Conservation (phyloP, 2,888 invertebrate species). For the Epinotia demarniana region DNA sequence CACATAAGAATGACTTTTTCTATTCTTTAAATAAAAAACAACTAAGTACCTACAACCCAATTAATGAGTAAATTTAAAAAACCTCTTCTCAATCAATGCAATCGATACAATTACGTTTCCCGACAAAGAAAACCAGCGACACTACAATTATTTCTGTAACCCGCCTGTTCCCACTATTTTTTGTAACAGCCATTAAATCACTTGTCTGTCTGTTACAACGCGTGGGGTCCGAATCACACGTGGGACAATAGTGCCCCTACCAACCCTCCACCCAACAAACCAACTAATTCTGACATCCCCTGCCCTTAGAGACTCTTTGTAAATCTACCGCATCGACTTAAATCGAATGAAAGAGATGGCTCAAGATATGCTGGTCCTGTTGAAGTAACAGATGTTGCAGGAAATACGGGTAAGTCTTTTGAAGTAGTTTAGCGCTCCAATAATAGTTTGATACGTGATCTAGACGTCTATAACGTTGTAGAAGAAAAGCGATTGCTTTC, state of each 20-base stretch:
- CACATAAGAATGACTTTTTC: not conserved
- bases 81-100: conserved; percentile 23
- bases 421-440: conserved; percentile 69
- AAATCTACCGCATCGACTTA: conserved; percentile 41
- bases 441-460: conserved; percentile 65
- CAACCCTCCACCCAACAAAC: conserved; percentile 59
- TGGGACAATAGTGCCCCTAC: conserved; percentile 69
- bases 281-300: conserved; percentile 52
- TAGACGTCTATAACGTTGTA: conserved; percentile 52
- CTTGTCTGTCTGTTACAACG: conserved; percentile 67
- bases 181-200: conserved; percentile 77
- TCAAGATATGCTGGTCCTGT: conserved; percentile 55
- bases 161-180: conserved; percentile 53
- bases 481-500: conserved; percentile 37
- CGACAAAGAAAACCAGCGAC: conserved; percentile 34
- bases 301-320: conserved; percentile 45
- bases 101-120: conserved; percentile 38
- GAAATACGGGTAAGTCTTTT: conserved; percentile 64
- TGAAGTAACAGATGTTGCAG: conserved; percentile 68
- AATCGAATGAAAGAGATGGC: conserved; percentile 49
- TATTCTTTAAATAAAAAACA: conserved; percentile 2
- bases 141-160: conserved; percentile 37
- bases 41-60: not conserved
- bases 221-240: conserved; percentile 78
- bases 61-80: conserved; percentile 17